Evolutionary conservation across 1,140 invertebrate genomes (phyloP), one percentile per base, ranked within the genome.

Genomic region (Drosophila guanche): DNA sequence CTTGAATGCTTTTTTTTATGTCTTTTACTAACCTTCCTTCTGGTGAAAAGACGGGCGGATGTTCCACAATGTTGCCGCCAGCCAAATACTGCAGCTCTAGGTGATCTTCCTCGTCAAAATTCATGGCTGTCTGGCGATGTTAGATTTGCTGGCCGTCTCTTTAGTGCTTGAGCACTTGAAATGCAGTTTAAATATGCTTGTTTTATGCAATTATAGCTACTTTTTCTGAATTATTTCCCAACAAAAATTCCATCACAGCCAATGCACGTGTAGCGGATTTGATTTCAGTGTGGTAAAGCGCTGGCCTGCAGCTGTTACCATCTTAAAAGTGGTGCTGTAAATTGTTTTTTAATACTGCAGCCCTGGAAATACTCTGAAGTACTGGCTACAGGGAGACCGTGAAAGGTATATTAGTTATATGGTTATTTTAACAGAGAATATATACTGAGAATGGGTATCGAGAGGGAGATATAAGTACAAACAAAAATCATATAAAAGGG

Each of bases 41-140:
- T 8, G 72, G 74, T 5, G 94, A 94, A 92, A 95, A 95, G 25
- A 95, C 57, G 14, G 94, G 94, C 16, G 92, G 88, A 85, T 93
- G 92, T 76, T 93, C 92, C 20, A 95, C 92, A 69, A 95, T 92
- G 80, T 93, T 94, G 52, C 94, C 94, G 53, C 95, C 94, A 27
- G 90, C 84, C 69, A 91, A 73, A 59, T 61, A 92, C 92, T 91
- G 92, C 92, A 91, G 71, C 69, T 91, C 63, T 50, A 91, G 60
- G 16, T 54, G 63, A 50, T 90, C 86, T 16, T 79, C 81, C 23
- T 90, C 76, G 37, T 80, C 76, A 25, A 80, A 88, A 66, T 78
- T 79, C 88, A 90, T 90, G 63, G 37, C 62, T 76, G 25, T 55
- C 14, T 10, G 33, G 33, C 10, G 33, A 7, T 37, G 10, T 27